Evolutionary conservation across 92 coral and sea anemone genomes (phyloP), one percentile per base, ranked within the genome.

Genomic region (Epizoanthus ramosus): DNA sequence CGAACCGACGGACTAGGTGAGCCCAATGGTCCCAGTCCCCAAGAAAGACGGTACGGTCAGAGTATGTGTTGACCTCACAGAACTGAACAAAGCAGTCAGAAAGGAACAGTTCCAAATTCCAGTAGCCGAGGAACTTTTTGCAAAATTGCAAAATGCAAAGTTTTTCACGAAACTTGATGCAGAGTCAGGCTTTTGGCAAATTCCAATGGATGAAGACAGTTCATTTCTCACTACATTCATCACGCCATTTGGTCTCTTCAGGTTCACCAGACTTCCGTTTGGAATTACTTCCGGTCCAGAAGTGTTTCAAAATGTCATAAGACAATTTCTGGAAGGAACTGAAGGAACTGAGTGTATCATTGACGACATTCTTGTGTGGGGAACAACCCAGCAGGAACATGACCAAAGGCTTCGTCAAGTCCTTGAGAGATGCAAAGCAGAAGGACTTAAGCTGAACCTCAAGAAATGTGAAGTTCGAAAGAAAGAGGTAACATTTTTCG

Each of bases 251-350:
- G 80, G 64, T 24, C 8, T 0, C 3, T 74, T 53, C 10, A 37
- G 63, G 3, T 74, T 74, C 80, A 16, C 33, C 60, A 15, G 63
- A 41, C 66, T 74, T 23, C 43, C 63, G 43, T 74, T 54, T n/a
- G 80, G 80, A 18, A 16, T 74, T n/a, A 50, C 80, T 8, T 74
- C 80, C 21, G 80, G 80, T 54, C 80, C 80, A 23, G 24, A 74
- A 74, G 45, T 74, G 22, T 74, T 54, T 72, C 83, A 79, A 56
- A 31, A 17, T 19, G 7, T 58, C 14, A 79, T 79, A 37, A 8
- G 57, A 57, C 52, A 79, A 72, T 16, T 79, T 1, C 43, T 77
- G 37, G 33, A 21, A 24, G 83, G 56, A n/a, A 3, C 21, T 6
- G 19, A 63, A 31, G 71, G 57, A 24, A 31, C 28, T 18, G 72